These are phyloP conservation scores for Nezara viridula DNA, from an alignment of 2,888 invertebrate genomes.

Conservation along the genomic window DNA sequence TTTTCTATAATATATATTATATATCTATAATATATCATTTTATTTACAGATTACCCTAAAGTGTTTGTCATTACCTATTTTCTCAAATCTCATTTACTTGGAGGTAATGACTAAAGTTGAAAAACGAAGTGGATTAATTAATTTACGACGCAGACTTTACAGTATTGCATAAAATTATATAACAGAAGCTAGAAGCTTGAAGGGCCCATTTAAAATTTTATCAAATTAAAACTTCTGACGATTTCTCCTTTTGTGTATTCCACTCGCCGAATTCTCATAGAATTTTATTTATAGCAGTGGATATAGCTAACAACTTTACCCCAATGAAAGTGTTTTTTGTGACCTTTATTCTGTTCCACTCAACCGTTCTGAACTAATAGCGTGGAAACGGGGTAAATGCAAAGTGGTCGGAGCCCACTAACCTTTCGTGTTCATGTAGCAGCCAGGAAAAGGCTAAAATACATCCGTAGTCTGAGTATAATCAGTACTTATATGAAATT, in stretches of 20 bases:
- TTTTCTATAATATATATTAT: too few species aligned
- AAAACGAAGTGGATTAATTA: too few species aligned
- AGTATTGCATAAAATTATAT: too few species aligned
- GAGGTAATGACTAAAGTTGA: too few species aligned
- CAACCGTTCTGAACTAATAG: not conserved
- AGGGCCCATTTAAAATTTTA: too few species aligned
- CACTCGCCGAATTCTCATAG: not conserved
- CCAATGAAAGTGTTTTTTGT: not conserved
- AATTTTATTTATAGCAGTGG: not conserved
- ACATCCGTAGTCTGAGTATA: not conserved
- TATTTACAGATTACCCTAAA: too few species aligned
- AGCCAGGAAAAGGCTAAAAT: not conserved
- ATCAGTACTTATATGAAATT: not conserved
- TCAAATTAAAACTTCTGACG: not conserved
- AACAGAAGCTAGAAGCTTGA: too few species aligned
- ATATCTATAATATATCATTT: too few species aligned
- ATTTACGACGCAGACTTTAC: too few species aligned
- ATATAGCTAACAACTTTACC: not conserved
- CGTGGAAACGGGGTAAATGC: constrained; percentile 37
- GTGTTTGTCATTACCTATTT: too few species aligned
- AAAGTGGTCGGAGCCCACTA: not conserved
- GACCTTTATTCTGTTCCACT: constrained; percentile 4
- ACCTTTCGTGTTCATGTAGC: not conserved
- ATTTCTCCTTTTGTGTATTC: not conserved
- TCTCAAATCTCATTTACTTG: too few species aligned